Percentiles rank a stretch among this genome's conserved stretches.
phyloP scores from a whole-genome alignment of 2,113 vertebrate genomes.

The Silurus meridionalis region DNA sequence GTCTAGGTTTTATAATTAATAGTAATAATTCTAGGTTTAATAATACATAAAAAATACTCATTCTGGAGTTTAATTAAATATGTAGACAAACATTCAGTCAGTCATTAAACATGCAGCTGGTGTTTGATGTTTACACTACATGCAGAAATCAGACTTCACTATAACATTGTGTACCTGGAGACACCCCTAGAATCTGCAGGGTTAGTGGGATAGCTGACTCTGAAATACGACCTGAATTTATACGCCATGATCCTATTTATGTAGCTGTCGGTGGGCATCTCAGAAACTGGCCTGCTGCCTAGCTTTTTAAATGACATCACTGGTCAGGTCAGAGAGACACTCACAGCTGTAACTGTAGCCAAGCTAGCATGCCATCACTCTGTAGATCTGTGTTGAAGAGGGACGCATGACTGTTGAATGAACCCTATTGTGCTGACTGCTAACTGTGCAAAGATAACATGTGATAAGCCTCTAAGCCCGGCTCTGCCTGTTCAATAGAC shows the following conservation, averaged over 20 bases:
- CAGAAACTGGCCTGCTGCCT: constrained; percentile 10
- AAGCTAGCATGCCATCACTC: constrained; percentile 1
- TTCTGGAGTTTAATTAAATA: background rate
- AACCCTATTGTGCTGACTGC: constrained; percentile 43
- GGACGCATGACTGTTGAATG: constrained; percentile 37
- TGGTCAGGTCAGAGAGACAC: constrained; percentile 27
- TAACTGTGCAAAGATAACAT: constrained; percentile 48
- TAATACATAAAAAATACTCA: background rate
- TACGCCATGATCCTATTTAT: constrained; percentile 33
- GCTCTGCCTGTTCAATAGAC: constrained; percentile 38
- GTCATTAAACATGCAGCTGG: background rate
- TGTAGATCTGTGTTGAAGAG: background rate
- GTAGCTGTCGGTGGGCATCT: background rate
- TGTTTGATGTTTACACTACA: background rate
- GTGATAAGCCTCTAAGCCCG: constrained; percentile 49
- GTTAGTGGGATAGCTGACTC: constrained; percentile 57
- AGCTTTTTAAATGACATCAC: constrained; percentile 27
- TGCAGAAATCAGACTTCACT: background rate
- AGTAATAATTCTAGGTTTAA: too few relatives aligned
- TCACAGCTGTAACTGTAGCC: constrained; percentile 35
- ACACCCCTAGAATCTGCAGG: constrained; percentile 59
- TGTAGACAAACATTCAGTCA: background rate
- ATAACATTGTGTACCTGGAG: constrained; percentile 47
- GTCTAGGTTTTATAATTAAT: background rate
- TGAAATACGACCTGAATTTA: constrained; percentile 44